phyloP scores from a whole-genome alignment of 1,140 invertebrate species.

The Leguminivora glycinivorella region DNA sequence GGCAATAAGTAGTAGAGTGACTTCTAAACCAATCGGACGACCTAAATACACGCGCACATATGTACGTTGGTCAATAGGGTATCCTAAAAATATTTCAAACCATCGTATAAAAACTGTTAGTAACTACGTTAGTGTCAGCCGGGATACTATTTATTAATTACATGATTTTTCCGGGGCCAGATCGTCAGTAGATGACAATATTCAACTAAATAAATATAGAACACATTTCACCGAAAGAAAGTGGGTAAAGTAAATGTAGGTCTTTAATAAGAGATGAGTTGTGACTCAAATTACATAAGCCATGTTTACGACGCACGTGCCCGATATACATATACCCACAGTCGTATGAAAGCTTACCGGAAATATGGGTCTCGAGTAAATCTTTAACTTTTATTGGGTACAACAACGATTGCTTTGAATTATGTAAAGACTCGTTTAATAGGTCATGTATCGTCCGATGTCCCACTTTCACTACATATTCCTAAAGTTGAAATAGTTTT shows the following conservation, averaged over 20 bases:
- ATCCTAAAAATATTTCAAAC: too few relatives aligned
- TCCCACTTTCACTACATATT: constrained; percentile 58
- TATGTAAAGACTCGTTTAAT: constrained; percentile 33
- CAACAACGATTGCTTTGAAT: constrained; percentile 18
- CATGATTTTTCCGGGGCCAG: too few relatives aligned
- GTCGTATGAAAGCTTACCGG: neutral
- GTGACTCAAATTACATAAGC: constrained; percentile 19
- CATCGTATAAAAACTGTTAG: too few relatives aligned
- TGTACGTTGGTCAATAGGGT: too few relatives aligned
- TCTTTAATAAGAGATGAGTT: neutral
- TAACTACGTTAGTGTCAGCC: too few relatives aligned
- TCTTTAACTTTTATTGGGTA: constrained; percentile 23
- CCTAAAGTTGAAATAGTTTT: constrained; percentile 21
- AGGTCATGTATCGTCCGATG: constrained; percentile 38
- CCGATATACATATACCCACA: too few relatives aligned
- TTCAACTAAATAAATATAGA: neutral
- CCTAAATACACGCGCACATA: too few relatives aligned
- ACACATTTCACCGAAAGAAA: neutral
- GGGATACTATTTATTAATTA: too few relatives aligned
- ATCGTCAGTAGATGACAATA: neutral
- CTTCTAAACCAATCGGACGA: too few relatives aligned
- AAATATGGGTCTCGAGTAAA: constrained; percentile 11
- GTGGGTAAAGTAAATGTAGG: neutral
- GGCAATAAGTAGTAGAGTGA: too few relatives aligned
- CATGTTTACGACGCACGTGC: constrained; percentile 11